Percentiles rank a stretch among this genome's conserved stretches.
Conservation (phyloP, 92 coral and sea anemone species). For the Heteractis magnifica region DNA sequence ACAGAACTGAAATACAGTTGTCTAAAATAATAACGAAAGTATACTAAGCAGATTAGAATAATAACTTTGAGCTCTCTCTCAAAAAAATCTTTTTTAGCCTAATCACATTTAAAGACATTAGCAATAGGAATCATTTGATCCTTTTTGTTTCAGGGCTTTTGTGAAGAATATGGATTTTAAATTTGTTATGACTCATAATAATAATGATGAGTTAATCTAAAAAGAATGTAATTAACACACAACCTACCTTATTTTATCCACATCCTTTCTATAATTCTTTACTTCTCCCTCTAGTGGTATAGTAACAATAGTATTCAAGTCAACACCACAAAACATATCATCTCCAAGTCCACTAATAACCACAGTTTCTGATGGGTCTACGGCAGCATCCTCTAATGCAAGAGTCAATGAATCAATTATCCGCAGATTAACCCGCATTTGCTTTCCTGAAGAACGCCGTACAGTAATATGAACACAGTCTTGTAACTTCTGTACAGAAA, state of each 20-base stretch:
- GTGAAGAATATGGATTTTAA: background rate
- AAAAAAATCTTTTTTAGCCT: background rate
- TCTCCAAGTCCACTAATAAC: conserved; percentile 88
- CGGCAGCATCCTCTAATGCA: conserved; percentile 95
- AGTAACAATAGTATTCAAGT: conserved; percentile 65
- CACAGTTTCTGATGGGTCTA: conserved; percentile 74
- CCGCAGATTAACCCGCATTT: conserved; percentile 70
- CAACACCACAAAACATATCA: conserved; percentile 84
- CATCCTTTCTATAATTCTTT: conserved; percentile 72
- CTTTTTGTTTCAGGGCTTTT: background rate
- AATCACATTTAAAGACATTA: background rate
- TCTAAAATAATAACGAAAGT: too few relatives aligned
- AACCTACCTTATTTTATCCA: conserved; percentile 78
- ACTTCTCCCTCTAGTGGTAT: conserved; percentile 69
- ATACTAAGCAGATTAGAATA: too few relatives aligned
- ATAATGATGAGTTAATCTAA: background rate
- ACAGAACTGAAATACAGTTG: too few relatives aligned
- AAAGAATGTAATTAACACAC: background rate
- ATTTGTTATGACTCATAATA: conserved; percentile 10
- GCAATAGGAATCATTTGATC: background rate
- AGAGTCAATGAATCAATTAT: conserved; percentile 84
- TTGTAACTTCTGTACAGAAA: conserved; percentile 65
- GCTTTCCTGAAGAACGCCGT: conserved; percentile 82
- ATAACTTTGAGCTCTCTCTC: too few relatives aligned
- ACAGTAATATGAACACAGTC: conserved; percentile 73